Percentiles rank a stretch among this genome's conserved stretches.
Conservation (phyloP, 2,797 vertebrate genomes). For the Acanthurus leucopareius region DNA sequence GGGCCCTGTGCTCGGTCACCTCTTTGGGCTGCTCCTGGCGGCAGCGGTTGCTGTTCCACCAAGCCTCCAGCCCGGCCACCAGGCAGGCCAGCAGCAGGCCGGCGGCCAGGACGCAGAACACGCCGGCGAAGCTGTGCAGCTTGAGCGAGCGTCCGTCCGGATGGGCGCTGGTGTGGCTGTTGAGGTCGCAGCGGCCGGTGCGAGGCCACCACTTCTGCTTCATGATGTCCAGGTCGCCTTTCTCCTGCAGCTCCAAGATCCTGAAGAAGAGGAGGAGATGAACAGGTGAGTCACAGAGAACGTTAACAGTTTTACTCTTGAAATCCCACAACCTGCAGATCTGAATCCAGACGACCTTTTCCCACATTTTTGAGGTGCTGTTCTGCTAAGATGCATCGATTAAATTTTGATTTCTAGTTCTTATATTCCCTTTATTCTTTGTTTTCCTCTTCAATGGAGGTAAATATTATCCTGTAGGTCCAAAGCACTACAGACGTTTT, state of each 20-base stretch:
- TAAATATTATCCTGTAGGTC: too few species aligned
- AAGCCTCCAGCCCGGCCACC: slow-evolving; percentile 96
- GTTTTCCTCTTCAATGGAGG: too few species aligned
- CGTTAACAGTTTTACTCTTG: too few species aligned
- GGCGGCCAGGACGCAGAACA: slow-evolving; percentile 98
- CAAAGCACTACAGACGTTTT: too few species aligned
- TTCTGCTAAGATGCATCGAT: too few species aligned
- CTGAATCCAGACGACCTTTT: too few species aligned
- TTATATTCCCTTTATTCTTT: too few species aligned
- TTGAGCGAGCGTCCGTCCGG: slow-evolving; percentile 93
- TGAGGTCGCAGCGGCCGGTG: slow-evolving; percentile 95
- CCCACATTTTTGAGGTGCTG: too few species aligned
- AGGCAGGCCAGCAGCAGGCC: slow-evolving; percentile 97
- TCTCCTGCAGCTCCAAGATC: slow-evolving; percentile 98
- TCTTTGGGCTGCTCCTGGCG: slow-evolving; percentile 98
- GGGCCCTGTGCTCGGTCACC: slow-evolving; percentile 90
- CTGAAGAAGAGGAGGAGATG: slow-evolving; percentile 75
- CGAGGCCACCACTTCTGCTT: slow-evolving; percentile 99
- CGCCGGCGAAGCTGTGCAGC: slow-evolving; percentile 97
- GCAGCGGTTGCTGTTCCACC: slow-evolving; percentile 99
- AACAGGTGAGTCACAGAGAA: too few species aligned
- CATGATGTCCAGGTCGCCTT: slow-evolving; percentile 96
- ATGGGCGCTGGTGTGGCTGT: slow-evolving; percentile 91
- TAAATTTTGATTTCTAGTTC: too few species aligned
- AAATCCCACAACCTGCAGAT: too few species aligned